Base-by-base conservation (phyloP, 2,888 invertebrate genomes). In the Alloscopus bannaensis region DNA sequence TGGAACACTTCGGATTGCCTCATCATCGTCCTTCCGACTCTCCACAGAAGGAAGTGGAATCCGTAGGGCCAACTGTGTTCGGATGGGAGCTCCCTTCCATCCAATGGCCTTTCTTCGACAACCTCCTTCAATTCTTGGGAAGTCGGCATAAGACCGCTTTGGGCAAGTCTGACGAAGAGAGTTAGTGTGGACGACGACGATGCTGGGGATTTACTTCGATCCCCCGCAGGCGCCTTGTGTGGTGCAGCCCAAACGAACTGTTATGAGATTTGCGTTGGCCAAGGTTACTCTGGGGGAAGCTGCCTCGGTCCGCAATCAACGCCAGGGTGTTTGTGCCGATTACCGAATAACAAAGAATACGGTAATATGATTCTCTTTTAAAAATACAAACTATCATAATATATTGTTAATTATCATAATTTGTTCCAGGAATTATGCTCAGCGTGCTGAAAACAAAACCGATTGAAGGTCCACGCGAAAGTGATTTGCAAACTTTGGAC, bases 71-170 rank as follows among this genome's bases (percentile, higher is more conserved):
- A 1, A 40, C 42, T 24, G 55, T 55, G 16, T 31, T 66, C 16
- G 65, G 75, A 29, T 65, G 29, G 18, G 55, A 55, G 22, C 26
- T 75, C 6, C 75, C 75, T 4, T 13, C 28, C 40, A 65, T 75
- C 6, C 65, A 75, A 28, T 75, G 75, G 75, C 16, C 66, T 3
- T 57, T 57, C 2, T 75, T 75, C 29, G 45, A 55, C 16, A 42
- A 65, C 28, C 3, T 66, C 11, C 57, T 75, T 20, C 65, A 65
- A 11, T 45, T 75, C n/a, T 64, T 62, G 64, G 66, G 65, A 24
- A 29, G 13, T 11, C 18, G 31, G 0, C 29, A 28, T 18, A 71
- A 62, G 26, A 1, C 26, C 4, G 26, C 13, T 4, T 31, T 62
- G 47, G 50, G 20, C 0, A 65, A 66, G 24, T 57, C 66, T 28